These are phyloP conservation scores for Colaptes auratus DNA, from an alignment of 2,113 vertebrate species.

Conservation along the genomic window DNA sequence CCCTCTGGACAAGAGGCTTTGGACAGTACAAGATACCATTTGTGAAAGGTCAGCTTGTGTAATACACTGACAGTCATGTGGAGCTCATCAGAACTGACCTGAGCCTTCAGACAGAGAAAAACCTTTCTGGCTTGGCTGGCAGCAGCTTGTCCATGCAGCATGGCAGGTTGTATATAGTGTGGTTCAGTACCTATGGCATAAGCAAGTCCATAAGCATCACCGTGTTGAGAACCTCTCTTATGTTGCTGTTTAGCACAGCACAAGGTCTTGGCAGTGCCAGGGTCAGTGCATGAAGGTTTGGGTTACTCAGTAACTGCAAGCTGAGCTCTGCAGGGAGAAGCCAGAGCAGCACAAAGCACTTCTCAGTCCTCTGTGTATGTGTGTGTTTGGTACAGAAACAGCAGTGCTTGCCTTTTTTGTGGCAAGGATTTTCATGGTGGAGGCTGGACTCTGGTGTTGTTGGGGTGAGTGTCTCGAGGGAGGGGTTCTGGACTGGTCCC, in stretches of 20 bases:
- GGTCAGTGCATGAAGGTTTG: fast-evolving
- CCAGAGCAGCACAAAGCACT: not conserved
- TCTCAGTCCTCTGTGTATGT: fast-evolving
- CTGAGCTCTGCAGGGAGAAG: not conserved
- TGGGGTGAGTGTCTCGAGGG: not conserved
- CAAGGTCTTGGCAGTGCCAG: fast-evolving
- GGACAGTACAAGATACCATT: not conserved
- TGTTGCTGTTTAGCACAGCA: fast-evolving
- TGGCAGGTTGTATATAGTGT: fast-evolving
- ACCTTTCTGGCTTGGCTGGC: not conserved
- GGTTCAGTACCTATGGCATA: fast-evolving
- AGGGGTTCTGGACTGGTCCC: not conserved
- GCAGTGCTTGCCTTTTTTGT: not conserved
- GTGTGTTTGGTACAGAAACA: not conserved
- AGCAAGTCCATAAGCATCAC: not conserved
- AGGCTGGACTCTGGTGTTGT: not conserved
- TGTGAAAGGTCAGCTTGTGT: not conserved
- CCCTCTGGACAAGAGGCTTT: not conserved
- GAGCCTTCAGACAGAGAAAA: not conserved
- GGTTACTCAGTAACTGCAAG: not conserved
- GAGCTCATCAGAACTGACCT: not conserved
- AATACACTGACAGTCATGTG: fast-evolving
- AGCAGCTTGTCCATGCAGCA: fast-evolving
- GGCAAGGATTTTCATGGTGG: not conserved
- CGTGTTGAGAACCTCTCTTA: fast-evolving